These are phyloP conservation scores for Heliocidaris erythrogramma DNA, from an alignment of 35 echinoderm and acorn worm genomes.

Conservation along the genomic window DNA sequence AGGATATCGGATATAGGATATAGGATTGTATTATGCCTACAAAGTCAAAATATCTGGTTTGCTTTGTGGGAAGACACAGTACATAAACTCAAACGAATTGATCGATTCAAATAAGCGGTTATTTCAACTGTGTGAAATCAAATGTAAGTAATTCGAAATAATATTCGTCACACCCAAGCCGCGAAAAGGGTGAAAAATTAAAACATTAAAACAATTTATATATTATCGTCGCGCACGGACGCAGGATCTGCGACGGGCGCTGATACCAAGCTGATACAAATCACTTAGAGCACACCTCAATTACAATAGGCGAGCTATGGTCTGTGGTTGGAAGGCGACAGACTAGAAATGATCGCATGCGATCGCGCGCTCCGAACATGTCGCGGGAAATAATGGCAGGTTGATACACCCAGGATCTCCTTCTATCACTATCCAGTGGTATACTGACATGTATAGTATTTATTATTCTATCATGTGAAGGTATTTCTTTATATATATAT, in stretches of 20 bases:
- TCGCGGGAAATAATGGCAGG: not conserved
- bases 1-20: no score
- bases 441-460: no score
- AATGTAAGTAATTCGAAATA: not conserved
- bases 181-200: not conserved
- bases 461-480: no score
- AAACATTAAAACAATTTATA: no score
- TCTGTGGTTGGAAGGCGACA: not conserved
- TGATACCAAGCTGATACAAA: not conserved
- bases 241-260: not conserved
- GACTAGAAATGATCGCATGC: not conserved
- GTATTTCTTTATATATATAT: no score
- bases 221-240: not conserved
- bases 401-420: not conserved
- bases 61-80: no score
- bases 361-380: not conserved
- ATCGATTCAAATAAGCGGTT: not conserved
- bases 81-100: no score
- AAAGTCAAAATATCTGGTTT: no score
- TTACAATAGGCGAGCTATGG: not conserved
- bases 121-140: no score
- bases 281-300: not conserved
- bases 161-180: not conserved
- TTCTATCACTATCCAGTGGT: no score
- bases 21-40: no score